A percentile compares a stretch with the other conserved stretches of the same genome.
These are phyloP conservation scores for Myotis findleyi DNA, from an alignment of 2,797 vertebrate species.

Conservation along the genomic window DNA sequence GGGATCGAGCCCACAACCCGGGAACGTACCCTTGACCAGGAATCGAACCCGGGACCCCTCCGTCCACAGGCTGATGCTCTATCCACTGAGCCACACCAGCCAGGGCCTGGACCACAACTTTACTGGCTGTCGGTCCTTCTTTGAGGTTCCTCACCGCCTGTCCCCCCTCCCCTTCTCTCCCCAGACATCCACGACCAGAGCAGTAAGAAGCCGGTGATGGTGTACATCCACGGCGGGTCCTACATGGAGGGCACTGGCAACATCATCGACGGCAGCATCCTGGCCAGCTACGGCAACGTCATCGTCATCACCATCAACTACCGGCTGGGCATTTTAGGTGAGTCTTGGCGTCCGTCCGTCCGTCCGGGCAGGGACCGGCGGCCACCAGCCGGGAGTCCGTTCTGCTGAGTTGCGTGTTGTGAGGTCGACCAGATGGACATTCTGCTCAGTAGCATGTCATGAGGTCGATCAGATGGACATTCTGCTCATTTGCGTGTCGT, in stretches of 20 bases:
- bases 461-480: too few species aligned
- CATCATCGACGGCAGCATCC: constrained; percentile 97
- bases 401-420: too few species aligned
- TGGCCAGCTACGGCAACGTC: constrained; percentile 97
- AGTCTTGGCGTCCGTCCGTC: constrained; percentile 80
- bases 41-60: too few species aligned
- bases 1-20: too few species aligned
- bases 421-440: too few species aligned
- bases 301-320: constrained; percentile 98
- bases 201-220: constrained; percentile 96
- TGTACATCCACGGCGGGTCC: constrained; percentile 97
- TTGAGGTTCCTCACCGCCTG: constrained; percentile 75
- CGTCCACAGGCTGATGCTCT: accelerated
- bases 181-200: constrained; percentile 95
- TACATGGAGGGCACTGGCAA: constrained; percentile 98
- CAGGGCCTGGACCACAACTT: too few species aligned
- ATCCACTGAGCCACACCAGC: too few species aligned
- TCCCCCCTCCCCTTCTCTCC: constrained; percentile 75
- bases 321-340: constrained; percentile 95
- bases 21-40: too few species aligned
- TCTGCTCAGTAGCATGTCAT: accelerated
- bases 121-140: too few species aligned
- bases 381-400: too few species aligned
- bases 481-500: too few species aligned
- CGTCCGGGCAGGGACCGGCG: too few species aligned